Evolutionary conservation across 2,888 invertebrate genomes (phyloP), one percentile per base, ranked within the genome.

Genomic region (Pterostichus madidus): DNA sequence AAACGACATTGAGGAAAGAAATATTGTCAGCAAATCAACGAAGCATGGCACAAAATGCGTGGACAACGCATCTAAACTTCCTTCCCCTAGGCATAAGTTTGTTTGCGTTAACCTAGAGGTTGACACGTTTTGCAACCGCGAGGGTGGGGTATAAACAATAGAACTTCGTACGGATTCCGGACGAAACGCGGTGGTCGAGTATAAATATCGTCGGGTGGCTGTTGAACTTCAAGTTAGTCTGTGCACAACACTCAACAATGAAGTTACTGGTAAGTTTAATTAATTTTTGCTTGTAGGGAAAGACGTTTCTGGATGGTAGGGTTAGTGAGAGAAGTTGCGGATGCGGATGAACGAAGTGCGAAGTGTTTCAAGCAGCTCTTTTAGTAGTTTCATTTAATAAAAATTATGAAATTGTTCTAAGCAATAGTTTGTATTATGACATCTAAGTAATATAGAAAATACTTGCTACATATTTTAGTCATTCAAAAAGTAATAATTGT

Each of bases 1-100:
- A 80, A 80, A 80, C 59, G 80, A 80, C 80, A 56, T 73, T 80
- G 80, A 80, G 56, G 73, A 73, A 80, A 53, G 71, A 80, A 80
- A 32, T 80, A 80, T 80, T 80, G 80, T 71, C 80, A 52, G 35
- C 10, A 68, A 71, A 39, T 35, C 73, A 56, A 6, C 71, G 73
- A 80, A 80, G 56, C 80, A 35, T 53, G 73, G n/a, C 46, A 35
- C 73, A 24, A 11, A 39, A 52, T 31, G 59, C 39, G 5, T 49
- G 35, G 31, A 24, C 46, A 32, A 64, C 53, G 44, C 39, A 80
- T 53, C 52, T 71, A 73, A 80, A 80, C 59, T 80, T 73, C 39
- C 39, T 80, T 80, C 80, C 13, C 52, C 46, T n/a, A 53, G 56
- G 17, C 56, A 11, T 56, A 56, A 73, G 73, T 73, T 49, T 52